Conservation (phyloP, 2,797 vertebrate genomes). For the Pogoniulus pusillus region DNA sequence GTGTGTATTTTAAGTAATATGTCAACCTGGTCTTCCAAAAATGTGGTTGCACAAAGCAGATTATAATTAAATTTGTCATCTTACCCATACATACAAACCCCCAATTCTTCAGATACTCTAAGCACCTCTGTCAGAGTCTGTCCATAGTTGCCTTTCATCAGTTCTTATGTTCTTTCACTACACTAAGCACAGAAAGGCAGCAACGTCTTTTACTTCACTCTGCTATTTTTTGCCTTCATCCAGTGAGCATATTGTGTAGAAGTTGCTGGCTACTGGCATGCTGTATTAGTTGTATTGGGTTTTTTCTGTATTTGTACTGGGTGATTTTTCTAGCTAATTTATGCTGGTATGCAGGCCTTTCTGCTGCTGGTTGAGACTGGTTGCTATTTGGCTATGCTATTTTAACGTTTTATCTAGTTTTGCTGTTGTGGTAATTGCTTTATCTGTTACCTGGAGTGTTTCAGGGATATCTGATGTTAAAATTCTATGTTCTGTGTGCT, state of each 20-base stretch:
- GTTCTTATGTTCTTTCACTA: neutral
- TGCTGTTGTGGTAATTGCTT: neutral
- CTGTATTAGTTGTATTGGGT: neutral
- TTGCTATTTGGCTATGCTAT: neutral
- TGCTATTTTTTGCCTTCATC: neutral
- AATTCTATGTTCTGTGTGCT: neutral
- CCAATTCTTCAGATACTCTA: neutral
- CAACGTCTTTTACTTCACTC: neutral
- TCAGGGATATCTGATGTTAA: neutral
- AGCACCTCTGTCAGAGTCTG: neutral
- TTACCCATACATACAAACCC: neutral
- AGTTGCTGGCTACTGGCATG: neutral
- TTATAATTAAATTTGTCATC: neutral
- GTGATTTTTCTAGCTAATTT: neutral
- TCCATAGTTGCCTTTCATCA: neutral
- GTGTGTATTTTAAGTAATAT: neutral
- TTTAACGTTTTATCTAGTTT: neutral
- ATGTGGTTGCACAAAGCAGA: neutral
- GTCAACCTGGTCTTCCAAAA: neutral
- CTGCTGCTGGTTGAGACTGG: neutral
- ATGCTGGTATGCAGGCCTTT: neutral
- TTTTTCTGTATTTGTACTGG: neutral
- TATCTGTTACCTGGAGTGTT: neutral
- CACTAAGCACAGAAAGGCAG: neutral
- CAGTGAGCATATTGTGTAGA: neutral